A percentile compares a stretch with the other conserved stretches of the same genome.
Conservation (phyloP, 2,113 vertebrate genomes). For the Himantopus leucocephalus region DNA sequence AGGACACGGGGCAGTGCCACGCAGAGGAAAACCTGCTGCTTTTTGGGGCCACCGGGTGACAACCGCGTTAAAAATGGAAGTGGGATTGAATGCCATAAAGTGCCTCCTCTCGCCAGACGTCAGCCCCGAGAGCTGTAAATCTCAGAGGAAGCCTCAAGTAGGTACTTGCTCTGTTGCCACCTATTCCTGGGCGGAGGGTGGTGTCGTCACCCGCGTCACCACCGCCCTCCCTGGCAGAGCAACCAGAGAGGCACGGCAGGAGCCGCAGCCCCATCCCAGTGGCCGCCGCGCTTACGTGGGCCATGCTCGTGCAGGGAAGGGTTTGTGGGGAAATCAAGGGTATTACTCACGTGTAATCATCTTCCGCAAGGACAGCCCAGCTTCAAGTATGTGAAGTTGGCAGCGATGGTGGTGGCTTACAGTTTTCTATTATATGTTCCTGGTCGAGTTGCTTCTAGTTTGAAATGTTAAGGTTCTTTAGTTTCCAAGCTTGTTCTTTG, state of each 20-base stretch:
- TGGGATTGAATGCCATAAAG: neutral
- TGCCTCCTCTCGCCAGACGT: accelerated
- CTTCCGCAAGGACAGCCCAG: neutral
- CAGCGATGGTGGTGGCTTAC: neutral
- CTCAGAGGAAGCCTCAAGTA: neutral
- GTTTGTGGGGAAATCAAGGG: neutral
- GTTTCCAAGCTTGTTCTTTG: neutral
- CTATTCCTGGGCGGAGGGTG: neutral
- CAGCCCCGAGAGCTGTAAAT: neutral
- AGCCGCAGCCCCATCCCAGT: neutral
- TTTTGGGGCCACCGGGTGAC: neutral
- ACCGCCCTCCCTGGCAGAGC: neutral
- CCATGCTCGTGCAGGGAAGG: neutral
- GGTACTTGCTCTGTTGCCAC: neutral
- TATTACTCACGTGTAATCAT: neutral
- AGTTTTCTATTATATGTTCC: neutral
- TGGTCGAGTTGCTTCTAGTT: neutral
- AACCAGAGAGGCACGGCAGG: accelerated
- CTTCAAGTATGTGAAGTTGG: neutral
- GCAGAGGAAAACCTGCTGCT: neutral
- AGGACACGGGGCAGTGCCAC: accelerated
- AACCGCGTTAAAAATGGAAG: accelerated
- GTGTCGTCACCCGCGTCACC: neutral
- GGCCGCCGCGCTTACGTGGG: accelerated
- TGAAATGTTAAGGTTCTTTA: neutral